Percentiles rank a stretch among this genome's conserved stretches.
phyloP scores from a whole-genome alignment of 2,797 vertebrate species.

The Valencia hispanica region DNA sequence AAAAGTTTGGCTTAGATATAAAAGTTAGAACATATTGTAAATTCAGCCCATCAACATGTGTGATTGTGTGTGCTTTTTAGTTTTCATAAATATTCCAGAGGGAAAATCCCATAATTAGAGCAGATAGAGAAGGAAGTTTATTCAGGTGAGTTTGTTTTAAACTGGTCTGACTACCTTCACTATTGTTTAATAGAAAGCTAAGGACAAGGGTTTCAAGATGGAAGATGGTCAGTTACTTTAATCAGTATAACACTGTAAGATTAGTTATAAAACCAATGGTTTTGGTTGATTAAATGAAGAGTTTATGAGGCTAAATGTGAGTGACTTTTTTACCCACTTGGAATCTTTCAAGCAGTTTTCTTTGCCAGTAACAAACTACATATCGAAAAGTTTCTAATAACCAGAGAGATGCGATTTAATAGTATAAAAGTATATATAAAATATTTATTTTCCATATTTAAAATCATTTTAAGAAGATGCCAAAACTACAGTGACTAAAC shows the following conservation, averaged over 20 bases:
- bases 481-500: no score
- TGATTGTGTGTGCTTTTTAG: slow-evolving; percentile 21
- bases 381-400: background rate
- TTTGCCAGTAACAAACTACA: background rate
- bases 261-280: slow-evolving; percentile 8
- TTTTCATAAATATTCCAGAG: slow-evolving; percentile 66
- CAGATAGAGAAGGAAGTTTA: slow-evolving; percentile 78
- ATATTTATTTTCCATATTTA: no score
- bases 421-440: no score
- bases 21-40: slow-evolving; percentile 39
- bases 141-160: slow-evolving; percentile 72
- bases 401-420: background rate
- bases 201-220: slow-evolving; percentile 48
- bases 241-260: slow-evolving; percentile 14
- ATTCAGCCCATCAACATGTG: slow-evolving; percentile 33
- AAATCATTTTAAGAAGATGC: background rate
- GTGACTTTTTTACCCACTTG: background rate
- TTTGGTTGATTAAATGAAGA: background rate
- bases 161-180: slow-evolving; percentile 56
- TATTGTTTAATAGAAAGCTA: slow-evolving; percentile 60
- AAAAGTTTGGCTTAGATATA: background rate
- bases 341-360: background rate
- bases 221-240: slow-evolving; percentile 49
- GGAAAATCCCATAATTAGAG: slow-evolving; percentile 77
- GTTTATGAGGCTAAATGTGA: background rate